Conservation (phyloP, 2,888 invertebrate genomes). For the Chaitophorus viminalis region DNA sequence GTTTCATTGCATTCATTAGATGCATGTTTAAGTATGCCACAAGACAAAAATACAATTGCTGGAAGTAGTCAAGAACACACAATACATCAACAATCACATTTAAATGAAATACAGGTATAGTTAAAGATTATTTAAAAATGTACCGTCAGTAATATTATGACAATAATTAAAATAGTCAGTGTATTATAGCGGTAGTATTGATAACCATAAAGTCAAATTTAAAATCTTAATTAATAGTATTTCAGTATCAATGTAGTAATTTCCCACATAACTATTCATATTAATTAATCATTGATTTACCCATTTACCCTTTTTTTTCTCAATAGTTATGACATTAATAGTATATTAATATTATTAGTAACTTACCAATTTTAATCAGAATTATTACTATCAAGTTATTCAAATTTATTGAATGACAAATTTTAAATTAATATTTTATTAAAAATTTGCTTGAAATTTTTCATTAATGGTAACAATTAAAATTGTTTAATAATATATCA, state of each 20-base stretch:
- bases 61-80: conserved; percentile 24
- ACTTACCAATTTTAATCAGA: too few relatives aligned
- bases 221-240: not conserved
- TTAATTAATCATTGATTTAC: too few relatives aligned
- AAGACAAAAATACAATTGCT: conserved; percentile 17
- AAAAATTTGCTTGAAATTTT: too few relatives aligned
- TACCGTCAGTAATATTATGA: not conserved
- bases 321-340: too few relatives aligned
- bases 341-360: too few relatives aligned
- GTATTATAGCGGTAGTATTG: not conserved
- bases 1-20: conserved; percentile 65
- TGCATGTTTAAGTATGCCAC: conserved; percentile 10
- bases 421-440: too few relatives aligned
- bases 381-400: too few relatives aligned
- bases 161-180: not conserved
- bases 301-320: too few relatives aligned
- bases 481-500: too few relatives aligned
- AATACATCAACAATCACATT: conserved; percentile 1
- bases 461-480: too few relatives aligned
- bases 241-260: not conserved
- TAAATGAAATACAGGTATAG: conserved; percentile 53
- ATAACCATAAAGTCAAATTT: not conserved
- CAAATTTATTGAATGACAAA: too few relatives aligned
- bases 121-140: not conserved
- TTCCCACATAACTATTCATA: not conserved